These are phyloP conservation scores for Paracanthobrama guichenoti DNA, from an alignment of 2,113 vertebrate species.

Conservation along the genomic window DNA sequence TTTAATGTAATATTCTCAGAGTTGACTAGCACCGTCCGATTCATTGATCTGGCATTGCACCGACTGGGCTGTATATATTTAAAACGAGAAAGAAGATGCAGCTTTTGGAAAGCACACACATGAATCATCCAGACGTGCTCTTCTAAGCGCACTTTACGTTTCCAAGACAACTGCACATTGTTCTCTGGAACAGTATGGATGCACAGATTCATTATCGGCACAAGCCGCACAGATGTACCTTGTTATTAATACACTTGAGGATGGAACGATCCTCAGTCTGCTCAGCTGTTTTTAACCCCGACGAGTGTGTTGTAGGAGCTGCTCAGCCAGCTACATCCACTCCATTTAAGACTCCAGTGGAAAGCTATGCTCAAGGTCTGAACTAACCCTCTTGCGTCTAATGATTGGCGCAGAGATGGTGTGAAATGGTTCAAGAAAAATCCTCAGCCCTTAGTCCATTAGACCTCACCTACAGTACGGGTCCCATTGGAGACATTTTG, in stretches of 20 bases:
- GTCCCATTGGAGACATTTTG: conserved; percentile 4
- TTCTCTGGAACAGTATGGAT: background rate
- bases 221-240: conserved; percentile 4
- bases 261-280: background rate
- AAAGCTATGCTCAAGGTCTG: conserved; percentile 45
- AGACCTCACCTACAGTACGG: conserved; percentile 17
- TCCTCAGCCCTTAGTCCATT: conserved; percentile 48
- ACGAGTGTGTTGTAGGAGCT: conserved; percentile 21
- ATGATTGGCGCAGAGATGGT: conserved; percentile 47
- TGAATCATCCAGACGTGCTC: background rate
- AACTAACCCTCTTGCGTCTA: conserved; percentile 51
- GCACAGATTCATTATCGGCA: background rate
- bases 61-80: background rate
- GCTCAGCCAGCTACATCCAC: conserved; percentile 49
- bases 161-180: background rate
- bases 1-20: background rate
- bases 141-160: background rate
- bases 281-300: conserved; percentile 11
- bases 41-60: background rate
- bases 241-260: conserved; percentile 35
- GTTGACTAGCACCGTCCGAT: background rate
- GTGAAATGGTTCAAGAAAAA: conserved; percentile 55
- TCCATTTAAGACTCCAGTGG: conserved; percentile 46
- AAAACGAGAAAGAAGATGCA: background rate
- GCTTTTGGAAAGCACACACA: background rate